These are phyloP conservation scores for Pterocles gutturalis DNA, from an alignment of 2,113 vertebrate genomes.

Conservation along the genomic window DNA sequence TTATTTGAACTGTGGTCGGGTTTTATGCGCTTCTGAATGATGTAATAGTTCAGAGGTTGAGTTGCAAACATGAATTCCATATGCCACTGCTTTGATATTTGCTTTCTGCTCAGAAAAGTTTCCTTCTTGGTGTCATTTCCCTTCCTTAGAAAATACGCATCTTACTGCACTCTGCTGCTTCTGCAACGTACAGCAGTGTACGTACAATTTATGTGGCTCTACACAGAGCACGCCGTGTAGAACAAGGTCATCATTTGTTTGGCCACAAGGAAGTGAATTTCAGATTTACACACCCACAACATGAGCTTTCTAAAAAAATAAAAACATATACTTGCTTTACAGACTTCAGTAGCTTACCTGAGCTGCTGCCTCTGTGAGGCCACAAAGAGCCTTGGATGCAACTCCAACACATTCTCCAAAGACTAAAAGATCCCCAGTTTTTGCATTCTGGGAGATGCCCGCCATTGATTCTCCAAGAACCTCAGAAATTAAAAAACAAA, in stretches of 20 bases:
- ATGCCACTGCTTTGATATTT: background rate
- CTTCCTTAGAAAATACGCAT: accelerated
- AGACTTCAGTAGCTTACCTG: slow-evolving; percentile 83
- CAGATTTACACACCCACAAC: background rate
- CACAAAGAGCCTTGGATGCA: slow-evolving; percentile 96
- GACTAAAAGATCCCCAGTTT: slow-evolving; percentile 90
- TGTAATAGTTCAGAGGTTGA: background rate
- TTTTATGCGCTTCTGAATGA: background rate
- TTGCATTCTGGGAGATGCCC: slow-evolving; percentile 97
- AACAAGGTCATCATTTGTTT: background rate
- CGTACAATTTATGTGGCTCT: accelerated
- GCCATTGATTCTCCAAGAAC: slow-evolving; percentile 98
- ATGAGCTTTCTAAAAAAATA: background rate
- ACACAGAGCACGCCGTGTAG: accelerated
- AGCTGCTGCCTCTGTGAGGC: slow-evolving; percentile 94
- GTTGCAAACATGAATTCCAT: background rate
- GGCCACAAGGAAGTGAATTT: background rate
- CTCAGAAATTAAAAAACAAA: slow-evolving; percentile 69
- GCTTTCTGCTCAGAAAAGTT: background rate
- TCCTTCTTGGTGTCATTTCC: background rate
- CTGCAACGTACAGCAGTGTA: background rate
- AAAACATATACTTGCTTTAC: background rate
- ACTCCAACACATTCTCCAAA: slow-evolving; percentile 95
- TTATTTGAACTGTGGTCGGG: background rate
- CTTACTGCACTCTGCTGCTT: background rate